Conservation (phyloP, 2,888 invertebrate genomes). For the Ephialtes manifestator region DNA sequence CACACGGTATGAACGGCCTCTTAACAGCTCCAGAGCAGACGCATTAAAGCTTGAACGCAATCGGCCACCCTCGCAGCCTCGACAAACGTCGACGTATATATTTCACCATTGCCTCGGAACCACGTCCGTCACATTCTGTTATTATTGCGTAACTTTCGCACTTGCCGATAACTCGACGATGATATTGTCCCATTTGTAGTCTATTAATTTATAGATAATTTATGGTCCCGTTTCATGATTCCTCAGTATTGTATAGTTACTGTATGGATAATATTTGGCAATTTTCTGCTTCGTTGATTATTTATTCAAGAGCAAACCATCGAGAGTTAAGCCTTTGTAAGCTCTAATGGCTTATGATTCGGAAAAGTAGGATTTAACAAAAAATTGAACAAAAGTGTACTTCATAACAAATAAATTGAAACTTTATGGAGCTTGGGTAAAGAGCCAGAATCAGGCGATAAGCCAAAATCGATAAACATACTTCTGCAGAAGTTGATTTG, state of each 20-base stretch:
- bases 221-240: not conserved
- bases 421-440: not conserved
- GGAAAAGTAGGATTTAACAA: not conserved
- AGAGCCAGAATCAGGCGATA: too few relatives aligned
- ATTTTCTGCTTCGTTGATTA: not conserved
- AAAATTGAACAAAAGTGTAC: not conserved
- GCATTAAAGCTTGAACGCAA: slow-evolving; percentile 69
- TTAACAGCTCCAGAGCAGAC: slow-evolving; percentile 72
- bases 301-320: not conserved
- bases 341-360: not conserved
- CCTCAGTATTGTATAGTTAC: not conserved
- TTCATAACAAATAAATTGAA: not conserved
- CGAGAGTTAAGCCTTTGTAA: not conserved
- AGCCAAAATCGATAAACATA: too few relatives aligned
- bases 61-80: slow-evolving; percentile 50
- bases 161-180: slow-evolving; percentile 65
- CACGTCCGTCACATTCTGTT: slow-evolving; percentile 67
- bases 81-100: slow-evolving; percentile 22
- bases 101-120: slow-evolving; percentile 27
- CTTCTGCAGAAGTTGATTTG: too few relatives aligned
- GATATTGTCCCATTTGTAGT: slow-evolving; percentile 22
- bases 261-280: not conserved
- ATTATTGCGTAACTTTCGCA: slow-evolving; percentile 70
- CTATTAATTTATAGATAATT: slow-evolving; percentile 30
- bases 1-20: slow-evolving; percentile 66